These are phyloP conservation scores for Eustalomyia histrio DNA, from an alignment of 2,888 invertebrate species.

Conservation along the genomic window DNA sequence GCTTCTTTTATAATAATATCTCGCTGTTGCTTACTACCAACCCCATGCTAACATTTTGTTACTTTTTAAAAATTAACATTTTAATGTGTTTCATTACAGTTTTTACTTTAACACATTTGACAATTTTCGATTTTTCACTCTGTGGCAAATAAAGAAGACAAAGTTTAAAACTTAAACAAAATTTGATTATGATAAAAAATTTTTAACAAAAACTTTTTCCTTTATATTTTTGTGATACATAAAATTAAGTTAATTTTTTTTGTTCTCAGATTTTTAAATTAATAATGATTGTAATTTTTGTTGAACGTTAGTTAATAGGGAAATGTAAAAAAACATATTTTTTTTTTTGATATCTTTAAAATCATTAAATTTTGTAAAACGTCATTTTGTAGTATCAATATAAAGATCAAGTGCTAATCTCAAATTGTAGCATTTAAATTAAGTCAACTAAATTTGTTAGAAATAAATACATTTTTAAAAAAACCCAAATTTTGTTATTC, in stretches of 20 bases:
- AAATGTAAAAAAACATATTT: too few relatives aligned
- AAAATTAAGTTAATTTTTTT: slow-evolving; percentile 14
- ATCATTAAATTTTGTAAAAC: too few relatives aligned
- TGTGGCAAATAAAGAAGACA: neutral
- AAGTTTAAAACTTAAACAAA: slow-evolving; percentile 4
- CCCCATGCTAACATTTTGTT: slow-evolving; percentile 45
- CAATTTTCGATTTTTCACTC: neutral
- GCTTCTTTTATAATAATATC: slow-evolving; percentile 44
- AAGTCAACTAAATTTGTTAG: too few relatives aligned
- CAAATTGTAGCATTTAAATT: too few relatives aligned
- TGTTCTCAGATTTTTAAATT: slow-evolving; percentile 5
- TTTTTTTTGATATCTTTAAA: too few relatives aligned
- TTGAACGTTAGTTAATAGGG: neutral
- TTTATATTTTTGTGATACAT: slow-evolving; percentile 20
- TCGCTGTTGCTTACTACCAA: slow-evolving; percentile 29
- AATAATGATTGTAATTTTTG: neutral
- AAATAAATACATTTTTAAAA: too few relatives aligned
- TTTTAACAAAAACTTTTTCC: slow-evolving; percentile 15
- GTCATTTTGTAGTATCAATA: too few relatives aligned
- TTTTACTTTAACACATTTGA: slow-evolving; percentile 57
- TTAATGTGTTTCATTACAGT: slow-evolving; percentile 50
- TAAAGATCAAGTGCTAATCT: too few relatives aligned
- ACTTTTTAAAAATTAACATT: slow-evolving; percentile 58
- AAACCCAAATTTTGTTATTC: too few relatives aligned
- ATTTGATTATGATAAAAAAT: slow-evolving; percentile 22